Conservation (phyloP, 2,888 invertebrate genomes). For the Asteroscopus sphinx region DNA sequence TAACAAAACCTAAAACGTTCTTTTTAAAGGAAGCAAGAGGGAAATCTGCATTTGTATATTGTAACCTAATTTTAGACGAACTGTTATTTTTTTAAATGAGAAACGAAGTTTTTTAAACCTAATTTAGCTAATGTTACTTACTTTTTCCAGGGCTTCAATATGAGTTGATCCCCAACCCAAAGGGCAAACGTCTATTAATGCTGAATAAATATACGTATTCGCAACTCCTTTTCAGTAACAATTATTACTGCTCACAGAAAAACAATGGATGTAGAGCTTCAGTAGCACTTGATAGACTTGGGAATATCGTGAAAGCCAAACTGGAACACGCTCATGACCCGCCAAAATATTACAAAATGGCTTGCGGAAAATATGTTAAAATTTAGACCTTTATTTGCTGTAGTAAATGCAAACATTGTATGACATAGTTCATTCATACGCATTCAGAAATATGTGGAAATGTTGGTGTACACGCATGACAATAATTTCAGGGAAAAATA, state of each 20-base stretch:
- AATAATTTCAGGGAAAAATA: no score
- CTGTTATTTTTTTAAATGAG: no score
- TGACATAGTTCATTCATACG: no score
- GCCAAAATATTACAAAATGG: constrained; percentile 35
- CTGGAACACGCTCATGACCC: constrained; percentile 38
- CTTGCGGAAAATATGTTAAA: constrained; percentile 43
- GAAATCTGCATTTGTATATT: no score
- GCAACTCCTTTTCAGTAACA: constrained; percentile 34
- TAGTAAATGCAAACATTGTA: no score
- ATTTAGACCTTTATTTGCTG: no score
- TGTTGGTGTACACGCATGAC: no score
- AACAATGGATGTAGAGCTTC: constrained; percentile 29
- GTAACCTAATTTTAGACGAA: no score
- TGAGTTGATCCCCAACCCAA: constrained; percentile 51
- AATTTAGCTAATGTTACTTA: background rate
- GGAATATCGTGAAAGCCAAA: background rate
- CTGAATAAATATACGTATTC: constrained; percentile 48
- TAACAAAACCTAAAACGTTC: no score
- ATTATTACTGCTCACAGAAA: constrained; percentile 49
- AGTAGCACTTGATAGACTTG: constrained; percentile 25
- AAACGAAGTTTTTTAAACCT: no score
- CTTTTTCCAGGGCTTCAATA: constrained; percentile 1
- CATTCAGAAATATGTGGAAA: no score
- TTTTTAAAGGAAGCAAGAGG: no score
- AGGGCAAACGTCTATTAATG: constrained; percentile 51